phyloP scores from a whole-genome alignment of 2,113 vertebrate genomes.

The Anser cygnoides region DNA sequence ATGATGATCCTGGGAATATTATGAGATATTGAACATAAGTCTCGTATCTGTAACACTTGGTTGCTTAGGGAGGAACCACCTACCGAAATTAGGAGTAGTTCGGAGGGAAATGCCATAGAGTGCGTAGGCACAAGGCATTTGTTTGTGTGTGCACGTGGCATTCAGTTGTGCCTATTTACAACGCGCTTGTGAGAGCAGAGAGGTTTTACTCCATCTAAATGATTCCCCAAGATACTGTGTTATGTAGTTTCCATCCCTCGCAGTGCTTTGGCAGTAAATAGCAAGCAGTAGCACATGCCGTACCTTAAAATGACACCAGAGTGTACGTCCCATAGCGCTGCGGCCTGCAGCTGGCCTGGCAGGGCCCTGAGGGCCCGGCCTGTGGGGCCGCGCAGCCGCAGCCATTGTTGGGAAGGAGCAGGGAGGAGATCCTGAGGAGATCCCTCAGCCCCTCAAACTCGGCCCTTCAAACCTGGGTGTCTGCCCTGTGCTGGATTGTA shows the following conservation, averaged over 20 bases:
- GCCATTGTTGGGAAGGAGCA: background rate
- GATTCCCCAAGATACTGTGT: background rate
- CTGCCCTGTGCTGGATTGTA: background rate
- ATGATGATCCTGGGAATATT: background rate
- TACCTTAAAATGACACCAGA: background rate
- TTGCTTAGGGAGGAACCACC: background rate
- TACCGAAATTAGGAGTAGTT: background rate
- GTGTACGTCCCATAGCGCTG: background rate
- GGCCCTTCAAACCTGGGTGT: background rate
- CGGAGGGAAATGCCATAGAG: background rate
- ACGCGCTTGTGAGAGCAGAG: background rate
- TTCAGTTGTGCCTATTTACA: accelerated
- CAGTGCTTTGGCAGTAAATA: background rate
- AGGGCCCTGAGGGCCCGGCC: background rate
- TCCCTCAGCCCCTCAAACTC: background rate
- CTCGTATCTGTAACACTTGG: background rate
- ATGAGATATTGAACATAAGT: background rate
- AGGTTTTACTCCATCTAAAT: background rate
- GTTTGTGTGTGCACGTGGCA: background rate
- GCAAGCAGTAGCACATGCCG: background rate
- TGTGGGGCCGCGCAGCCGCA: accelerated
- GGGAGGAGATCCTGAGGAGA: background rate
- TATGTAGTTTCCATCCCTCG: background rate
- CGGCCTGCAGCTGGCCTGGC: background rate
- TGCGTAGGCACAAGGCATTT: background rate